Evolutionary conservation across 2,113 vertebrate species (phyloP).

Genomic region (Eleginops maclovinus): DNA sequence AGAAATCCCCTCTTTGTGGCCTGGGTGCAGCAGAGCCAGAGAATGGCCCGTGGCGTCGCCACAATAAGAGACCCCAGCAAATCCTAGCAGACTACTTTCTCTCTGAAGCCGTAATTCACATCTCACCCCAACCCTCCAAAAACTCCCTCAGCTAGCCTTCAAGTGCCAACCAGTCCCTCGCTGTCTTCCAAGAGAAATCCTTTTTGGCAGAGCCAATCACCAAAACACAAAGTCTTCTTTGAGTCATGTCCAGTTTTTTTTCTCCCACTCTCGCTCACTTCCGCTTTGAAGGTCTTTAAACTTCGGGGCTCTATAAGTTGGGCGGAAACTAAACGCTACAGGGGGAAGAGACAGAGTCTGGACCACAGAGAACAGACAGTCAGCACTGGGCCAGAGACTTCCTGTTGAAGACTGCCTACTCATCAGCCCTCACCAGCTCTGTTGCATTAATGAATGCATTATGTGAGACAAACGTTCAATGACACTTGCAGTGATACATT

Average conservation of each 20-base stretch:
- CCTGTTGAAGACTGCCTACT: constrained; percentile 46
- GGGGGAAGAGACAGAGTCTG: constrained; percentile 46
- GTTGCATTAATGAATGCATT: constrained; percentile 24
- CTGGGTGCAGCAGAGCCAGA: constrained; percentile 84
- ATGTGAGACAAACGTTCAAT: neutral
- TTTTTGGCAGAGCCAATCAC: constrained; percentile 66
- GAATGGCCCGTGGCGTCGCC: constrained; percentile 85
- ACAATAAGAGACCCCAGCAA: constrained; percentile 80
- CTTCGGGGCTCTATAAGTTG: constrained; percentile 89
- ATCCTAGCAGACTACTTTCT: constrained; percentile 72
- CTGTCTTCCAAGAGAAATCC: constrained; percentile 83
- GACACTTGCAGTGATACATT: neutral
- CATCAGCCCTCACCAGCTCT: constrained; percentile 6
- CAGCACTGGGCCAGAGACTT: constrained; percentile 38
- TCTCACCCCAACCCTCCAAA: constrained; percentile 45
- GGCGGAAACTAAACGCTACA: constrained; percentile 81
- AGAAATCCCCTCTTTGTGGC: constrained; percentile 89
- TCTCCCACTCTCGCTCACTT: constrained; percentile 82
- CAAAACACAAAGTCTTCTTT: constrained; percentile 89
- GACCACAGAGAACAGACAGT: constrained; percentile 37
- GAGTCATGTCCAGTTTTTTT: constrained; percentile 75
- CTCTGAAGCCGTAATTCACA: constrained; percentile 76
- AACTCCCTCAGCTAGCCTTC: constrained; percentile 53
- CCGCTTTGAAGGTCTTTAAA: constrained; percentile 90
- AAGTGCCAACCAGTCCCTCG: constrained; percentile 73